Base-by-base conservation (phyloP, 2,888 invertebrate genomes). In the Lomographa bimaculata region DNA sequence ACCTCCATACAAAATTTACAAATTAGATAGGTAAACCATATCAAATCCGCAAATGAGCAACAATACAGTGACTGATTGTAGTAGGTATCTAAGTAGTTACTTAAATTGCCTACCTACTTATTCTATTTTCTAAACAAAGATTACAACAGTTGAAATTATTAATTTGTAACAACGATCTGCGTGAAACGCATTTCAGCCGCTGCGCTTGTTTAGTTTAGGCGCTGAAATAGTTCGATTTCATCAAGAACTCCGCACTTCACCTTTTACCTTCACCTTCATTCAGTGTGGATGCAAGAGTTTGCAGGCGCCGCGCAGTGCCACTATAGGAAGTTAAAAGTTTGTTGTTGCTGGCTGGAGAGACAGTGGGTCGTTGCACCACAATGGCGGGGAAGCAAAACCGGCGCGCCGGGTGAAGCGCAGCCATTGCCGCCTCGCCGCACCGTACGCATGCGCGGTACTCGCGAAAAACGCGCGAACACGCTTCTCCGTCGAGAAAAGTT, bases 311-410 rank as follows among this genome's bases (percentile, higher is more conserved):
- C 7, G 7, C 12, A n/a, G 16, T 8, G 23, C 4, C 8, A 24
- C 14, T 14, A 14, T 14, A 14, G 14, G 14, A 14, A 14, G 14
- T 14, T 14, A 14, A n/a, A 65, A 64, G 54, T 56, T 50, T 50
- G 43, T 27, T 35, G 32, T 36, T 28, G 40, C 46, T 58, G 47
- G 54, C 54, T 50, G 47, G 10, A 26, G 46, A 48, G 46, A 47
- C 54, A 50, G 46, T 58, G 62, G 71, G 69, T 73, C 70, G 70
- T 71, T 74, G 71, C 70, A 69, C 71, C 58, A 57, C 67, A 57
- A 62, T 67, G 70, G 76, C 73, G 79, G 78, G 78, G 79, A 71
- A 83, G 83, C 72, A 85, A 83, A 84, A 85, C 81, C 64, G 46
- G 54, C 62, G 77, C 52, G 70, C 55, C 62, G 61, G 51, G 59